These are phyloP conservation scores for Lottia gigantea DNA, from an alignment of 2,888 invertebrate species.

Conservation along the genomic window DNA sequence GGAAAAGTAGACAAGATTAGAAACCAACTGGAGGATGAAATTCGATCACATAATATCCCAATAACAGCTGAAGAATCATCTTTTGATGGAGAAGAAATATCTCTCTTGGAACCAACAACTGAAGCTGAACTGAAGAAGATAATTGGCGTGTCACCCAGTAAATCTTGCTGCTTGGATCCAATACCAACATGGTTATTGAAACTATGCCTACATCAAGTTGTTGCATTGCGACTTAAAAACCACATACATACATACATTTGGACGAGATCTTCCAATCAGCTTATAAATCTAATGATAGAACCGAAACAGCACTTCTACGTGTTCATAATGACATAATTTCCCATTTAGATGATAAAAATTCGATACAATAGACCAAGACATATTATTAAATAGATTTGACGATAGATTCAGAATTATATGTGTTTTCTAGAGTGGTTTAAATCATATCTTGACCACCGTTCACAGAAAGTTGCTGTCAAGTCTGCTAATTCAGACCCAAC, in stretches of 20 bases:
- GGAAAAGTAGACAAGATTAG: neutral
- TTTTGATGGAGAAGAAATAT: no score
- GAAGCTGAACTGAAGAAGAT: no score
- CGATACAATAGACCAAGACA: neutral
- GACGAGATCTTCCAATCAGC: neutral
- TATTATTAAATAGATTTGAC: neutral
- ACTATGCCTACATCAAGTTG: neutral
- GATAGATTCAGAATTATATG: neutral
- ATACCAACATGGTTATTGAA: slow-evolving; percentile 2
- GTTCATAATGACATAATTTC: neutral
- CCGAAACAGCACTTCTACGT: slow-evolving; percentile 3
- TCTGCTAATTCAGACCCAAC: neutral
- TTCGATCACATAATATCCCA: neutral
- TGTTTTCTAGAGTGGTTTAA: neutral
- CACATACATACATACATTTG: neutral
- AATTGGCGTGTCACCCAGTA: neutral
- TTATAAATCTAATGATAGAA: slow-evolving; percentile 1
- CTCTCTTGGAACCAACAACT: no score
- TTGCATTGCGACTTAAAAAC: neutral
- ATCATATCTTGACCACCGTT: neutral
- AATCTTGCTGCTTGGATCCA: neutral
- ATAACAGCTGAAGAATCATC: neutral
- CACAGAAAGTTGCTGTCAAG: neutral
- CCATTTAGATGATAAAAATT: neutral
- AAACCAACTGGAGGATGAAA: neutral